phyloP scores from a whole-genome alignment of 35 echinoderm and acorn worm species.

The Amphiura filiformis region DNA sequence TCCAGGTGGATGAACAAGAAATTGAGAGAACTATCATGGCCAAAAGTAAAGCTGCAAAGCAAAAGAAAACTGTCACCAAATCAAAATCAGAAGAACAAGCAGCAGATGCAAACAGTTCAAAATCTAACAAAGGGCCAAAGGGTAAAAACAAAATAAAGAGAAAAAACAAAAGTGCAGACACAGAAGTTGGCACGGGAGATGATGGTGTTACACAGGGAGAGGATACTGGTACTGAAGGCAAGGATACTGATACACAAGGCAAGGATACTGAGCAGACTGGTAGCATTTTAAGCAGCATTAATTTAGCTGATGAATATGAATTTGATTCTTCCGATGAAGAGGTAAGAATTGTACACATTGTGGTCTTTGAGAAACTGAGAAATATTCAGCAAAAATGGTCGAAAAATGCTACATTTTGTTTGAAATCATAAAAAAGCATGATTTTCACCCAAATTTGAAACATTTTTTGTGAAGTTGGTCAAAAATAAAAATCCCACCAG shows the following conservation, averaged over 20 bases:
- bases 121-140: neutral
- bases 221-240: neutral
- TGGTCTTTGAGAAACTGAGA: neutral
- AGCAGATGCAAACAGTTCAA: neutral
- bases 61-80: neutral
- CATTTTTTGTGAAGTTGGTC: no score
- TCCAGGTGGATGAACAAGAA: neutral
- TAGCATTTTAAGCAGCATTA: neutral
- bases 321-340: slow-evolving; percentile 99
- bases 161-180: neutral
- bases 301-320: slow-evolving; percentile 78
- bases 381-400: neutral
- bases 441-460: no score
- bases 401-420: no score
- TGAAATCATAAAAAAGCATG: no score
- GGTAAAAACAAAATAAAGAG: neutral
- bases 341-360: slow-evolving; percentile 30
- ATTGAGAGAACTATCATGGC: neutral
- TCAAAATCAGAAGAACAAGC: neutral
- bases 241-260: neutral
- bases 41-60: neutral
- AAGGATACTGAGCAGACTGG: neutral
- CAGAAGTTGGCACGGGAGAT: neutral
- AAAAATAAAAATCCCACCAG: no score
- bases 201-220: neutral